Conservation (phyloP, 2,888 invertebrate genomes). For the Volucella bombylans region DNA sequence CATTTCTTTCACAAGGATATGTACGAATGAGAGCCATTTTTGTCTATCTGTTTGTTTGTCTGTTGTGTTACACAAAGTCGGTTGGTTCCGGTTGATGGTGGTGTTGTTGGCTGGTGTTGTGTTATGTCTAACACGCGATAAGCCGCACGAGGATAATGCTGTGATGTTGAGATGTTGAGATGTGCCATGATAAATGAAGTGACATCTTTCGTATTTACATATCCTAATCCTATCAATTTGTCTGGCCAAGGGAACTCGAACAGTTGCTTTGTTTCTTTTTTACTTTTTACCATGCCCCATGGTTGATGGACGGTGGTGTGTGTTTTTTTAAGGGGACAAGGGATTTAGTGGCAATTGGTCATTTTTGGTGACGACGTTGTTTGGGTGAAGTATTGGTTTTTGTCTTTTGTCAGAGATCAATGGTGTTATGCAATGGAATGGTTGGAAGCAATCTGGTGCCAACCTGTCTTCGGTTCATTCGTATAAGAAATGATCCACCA, state of each 20-base stretch:
- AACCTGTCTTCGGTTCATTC: no score
- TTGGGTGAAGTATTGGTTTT: conserved; percentile 32
- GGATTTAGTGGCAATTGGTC: conserved; percentile 45
- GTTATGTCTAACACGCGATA: conserved; percentile 62
- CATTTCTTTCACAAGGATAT: conserved; percentile 13
- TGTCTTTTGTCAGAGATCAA: conserved; percentile 24
- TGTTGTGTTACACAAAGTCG: conserved; percentile 26
- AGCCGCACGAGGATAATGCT: conserved; percentile 47
- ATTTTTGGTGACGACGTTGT: conserved; percentile 23
- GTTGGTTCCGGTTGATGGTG: not conserved
- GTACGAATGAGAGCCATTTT: conserved; percentile 37
- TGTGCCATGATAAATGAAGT: conserved; percentile 68
- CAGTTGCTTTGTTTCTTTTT: conserved; percentile 56
- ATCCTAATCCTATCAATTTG: conserved; percentile 72
- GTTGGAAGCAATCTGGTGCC: not conserved
- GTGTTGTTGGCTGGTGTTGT: conserved; percentile 8
- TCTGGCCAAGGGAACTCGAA: conserved; percentile 66
- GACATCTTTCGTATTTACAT: conserved; percentile 69
- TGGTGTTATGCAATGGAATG: not conserved
- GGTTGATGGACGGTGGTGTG: not conserved
- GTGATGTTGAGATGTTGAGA: conserved; percentile 29
- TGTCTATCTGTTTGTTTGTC: not conserved
- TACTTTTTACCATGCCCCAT: conserved; percentile 13
- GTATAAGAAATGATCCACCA: no score
- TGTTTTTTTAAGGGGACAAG: conserved; percentile 7